Conservation (phyloP, 2,113 vertebrate genomes). For the Strigops habroptila region DNA sequence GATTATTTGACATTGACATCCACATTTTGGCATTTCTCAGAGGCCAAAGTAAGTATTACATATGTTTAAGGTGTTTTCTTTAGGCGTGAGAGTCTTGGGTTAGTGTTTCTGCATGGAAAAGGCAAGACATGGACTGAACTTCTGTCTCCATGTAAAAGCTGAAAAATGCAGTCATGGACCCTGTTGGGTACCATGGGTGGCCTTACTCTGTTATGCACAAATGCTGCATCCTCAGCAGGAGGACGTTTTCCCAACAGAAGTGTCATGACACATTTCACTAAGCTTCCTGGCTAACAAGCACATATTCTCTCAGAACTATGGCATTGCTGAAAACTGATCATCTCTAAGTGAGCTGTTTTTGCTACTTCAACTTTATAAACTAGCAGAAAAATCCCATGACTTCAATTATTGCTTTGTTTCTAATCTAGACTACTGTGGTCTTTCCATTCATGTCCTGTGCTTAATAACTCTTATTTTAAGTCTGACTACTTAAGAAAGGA, state of each 20-base stretch:
- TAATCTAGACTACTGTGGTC: neutral
- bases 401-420: neutral
- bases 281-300: neutral
- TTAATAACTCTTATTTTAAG: neutral
- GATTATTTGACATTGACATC: neutral
- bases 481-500: neutral
- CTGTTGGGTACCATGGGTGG: rapidly evolving
- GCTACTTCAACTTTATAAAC: neutral
- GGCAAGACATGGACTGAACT: neutral
- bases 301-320: neutral
- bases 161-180: neutral
- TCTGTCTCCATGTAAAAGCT: neutral
- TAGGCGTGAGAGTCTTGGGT: neutral
- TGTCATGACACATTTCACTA: neutral
- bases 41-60: neutral
- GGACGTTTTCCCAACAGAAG: neutral
- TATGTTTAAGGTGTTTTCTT: neutral
- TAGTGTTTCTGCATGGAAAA: neutral
- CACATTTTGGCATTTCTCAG: neutral
- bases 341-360: neutral
- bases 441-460: neutral
- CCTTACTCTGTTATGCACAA: neutral
- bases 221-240: neutral
- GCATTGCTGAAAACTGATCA: neutral
- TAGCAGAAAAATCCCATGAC: neutral